phyloP scores from a whole-genome alignment of 2,888 invertebrate genomes.

The Apantesis nais region DNA sequence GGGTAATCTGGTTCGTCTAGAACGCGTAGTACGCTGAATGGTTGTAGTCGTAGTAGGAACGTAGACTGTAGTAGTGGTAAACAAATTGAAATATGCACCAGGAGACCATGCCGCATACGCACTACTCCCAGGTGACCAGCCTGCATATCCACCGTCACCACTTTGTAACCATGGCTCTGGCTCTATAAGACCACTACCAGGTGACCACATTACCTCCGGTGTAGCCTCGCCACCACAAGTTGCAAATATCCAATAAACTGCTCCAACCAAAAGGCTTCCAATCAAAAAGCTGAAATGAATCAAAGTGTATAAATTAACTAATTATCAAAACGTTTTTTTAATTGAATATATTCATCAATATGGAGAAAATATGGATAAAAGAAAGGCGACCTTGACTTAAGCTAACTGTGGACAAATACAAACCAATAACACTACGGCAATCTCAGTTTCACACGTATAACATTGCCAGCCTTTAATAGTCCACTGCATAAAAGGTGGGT shows the following conservation, averaged over 20 bases:
- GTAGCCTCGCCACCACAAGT: neutral
- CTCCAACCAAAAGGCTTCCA: neutral
- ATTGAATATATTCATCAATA: too few species aligned
- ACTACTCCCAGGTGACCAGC: neutral
- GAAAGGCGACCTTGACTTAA: too few species aligned
- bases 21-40: neutral
- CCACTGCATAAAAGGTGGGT: too few species aligned
- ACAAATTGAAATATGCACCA: conserved; percentile 2
- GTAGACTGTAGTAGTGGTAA: neutral
- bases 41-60: neutral
- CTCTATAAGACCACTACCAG: neutral
- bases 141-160: conserved; percentile 5
- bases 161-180: conserved; percentile 9
- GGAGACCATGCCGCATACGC: neutral
- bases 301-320: neutral
- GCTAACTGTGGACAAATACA: too few species aligned
- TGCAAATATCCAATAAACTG: conserved; percentile 5
- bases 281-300: conserved; percentile 6
- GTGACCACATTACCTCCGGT: neutral
- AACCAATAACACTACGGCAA: too few species aligned
- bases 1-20: neutral
- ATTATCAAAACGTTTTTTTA: neutral
- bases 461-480: too few species aligned
- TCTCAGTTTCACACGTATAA: too few species aligned
- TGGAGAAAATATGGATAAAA: too few species aligned